Base-by-base conservation (phyloP, 2,113 vertebrate species). In the Burhinus bistriatus region DNA sequence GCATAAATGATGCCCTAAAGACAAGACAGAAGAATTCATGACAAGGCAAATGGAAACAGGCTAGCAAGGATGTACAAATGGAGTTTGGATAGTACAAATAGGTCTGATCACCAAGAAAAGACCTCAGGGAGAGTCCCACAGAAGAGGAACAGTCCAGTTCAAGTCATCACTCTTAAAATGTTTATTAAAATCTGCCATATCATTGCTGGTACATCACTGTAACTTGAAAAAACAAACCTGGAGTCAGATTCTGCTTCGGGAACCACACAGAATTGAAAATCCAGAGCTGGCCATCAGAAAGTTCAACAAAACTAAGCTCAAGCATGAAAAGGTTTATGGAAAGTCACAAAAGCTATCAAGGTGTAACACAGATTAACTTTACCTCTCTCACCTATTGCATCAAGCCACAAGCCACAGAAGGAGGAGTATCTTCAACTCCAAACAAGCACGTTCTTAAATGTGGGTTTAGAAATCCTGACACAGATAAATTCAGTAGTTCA, bases 401-500 rank as follows among this genome's bases (percentile, higher is more conserved):
- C 77, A 79, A 72, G 57, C 54, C 77, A 79, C 15, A 2, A 58
- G 49, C 57, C 65, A 64, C 64, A 72, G 54, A 87, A 92, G 51
- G 70, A 69, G n/a, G 58, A 85, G 29, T 87, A 51, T 49, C 84
- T 88, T 93, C 78, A 38, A n/a, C 55, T 86, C 78, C 82, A 96
- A 95, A 79, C 32, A 95, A 78, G n/a, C 25, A 73, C 4, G 6
- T 61, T 75, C 69, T 75, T 64, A 82, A 79, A 79, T 25, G 59
- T 57, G 68, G 58, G 25, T 83, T 89, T 73, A 83, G 51, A 88
- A 95, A 89, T 92, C 82, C 69, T 96, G 89, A 72, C 40, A 69
- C 45, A 54, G 52, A 38, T 65, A 42, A 87, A 86, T 76, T 79
- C 76, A 91, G 51, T 51, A 72, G 62, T 34, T 89, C 81, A 69